These are phyloP conservation scores for Tadarida brasiliensis DNA, from an alignment of 2,797 vertebrate genomes.

Conservation along the genomic window DNA sequence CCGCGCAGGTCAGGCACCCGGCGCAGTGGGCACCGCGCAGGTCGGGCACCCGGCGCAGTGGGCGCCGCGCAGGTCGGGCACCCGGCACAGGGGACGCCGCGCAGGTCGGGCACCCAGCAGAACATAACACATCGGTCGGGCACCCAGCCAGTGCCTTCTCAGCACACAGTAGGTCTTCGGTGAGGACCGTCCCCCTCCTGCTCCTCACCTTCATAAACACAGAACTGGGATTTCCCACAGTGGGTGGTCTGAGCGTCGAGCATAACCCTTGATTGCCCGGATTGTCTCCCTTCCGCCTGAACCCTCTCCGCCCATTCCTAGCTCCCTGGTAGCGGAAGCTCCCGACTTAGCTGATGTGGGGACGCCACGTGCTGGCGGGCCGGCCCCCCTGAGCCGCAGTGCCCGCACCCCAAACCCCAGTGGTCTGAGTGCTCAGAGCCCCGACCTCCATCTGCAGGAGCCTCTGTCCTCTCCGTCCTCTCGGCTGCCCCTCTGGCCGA, in stretches of 20 bases:
- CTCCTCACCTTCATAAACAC: too few relatives aligned
- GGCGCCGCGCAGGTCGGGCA: fast-evolving
- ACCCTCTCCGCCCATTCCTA: background rate
- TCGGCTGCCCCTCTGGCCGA: too few relatives aligned
- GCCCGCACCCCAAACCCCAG: too few relatives aligned
- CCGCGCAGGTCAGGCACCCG: background rate
- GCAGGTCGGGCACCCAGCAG: too few relatives aligned
- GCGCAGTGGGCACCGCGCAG: fast-evolving
- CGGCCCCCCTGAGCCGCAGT: too few relatives aligned
- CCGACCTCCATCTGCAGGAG: too few relatives aligned
- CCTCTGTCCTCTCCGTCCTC: too few relatives aligned
- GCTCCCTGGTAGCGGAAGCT: fast-evolving
- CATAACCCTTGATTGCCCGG: too few relatives aligned
- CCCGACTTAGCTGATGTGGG: background rate
- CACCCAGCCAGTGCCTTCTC: fast-evolving
- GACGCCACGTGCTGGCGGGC: too few relatives aligned
- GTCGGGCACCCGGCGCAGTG: background rate
- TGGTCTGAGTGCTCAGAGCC: too few relatives aligned
- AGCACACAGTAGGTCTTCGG: background rate
- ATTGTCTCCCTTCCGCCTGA: fast-evolving
- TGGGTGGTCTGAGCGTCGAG: background rate
- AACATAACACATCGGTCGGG: too few relatives aligned
- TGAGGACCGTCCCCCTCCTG: fast-evolving
- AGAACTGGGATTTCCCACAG: background rate
- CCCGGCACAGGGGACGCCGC: too few relatives aligned